A percentile compares a stretch with the other conserved stretches of the same genome.
Evolutionary conservation across 2,888 invertebrate species (phyloP).

Genomic region (Drosophila niveifrons): DNA sequence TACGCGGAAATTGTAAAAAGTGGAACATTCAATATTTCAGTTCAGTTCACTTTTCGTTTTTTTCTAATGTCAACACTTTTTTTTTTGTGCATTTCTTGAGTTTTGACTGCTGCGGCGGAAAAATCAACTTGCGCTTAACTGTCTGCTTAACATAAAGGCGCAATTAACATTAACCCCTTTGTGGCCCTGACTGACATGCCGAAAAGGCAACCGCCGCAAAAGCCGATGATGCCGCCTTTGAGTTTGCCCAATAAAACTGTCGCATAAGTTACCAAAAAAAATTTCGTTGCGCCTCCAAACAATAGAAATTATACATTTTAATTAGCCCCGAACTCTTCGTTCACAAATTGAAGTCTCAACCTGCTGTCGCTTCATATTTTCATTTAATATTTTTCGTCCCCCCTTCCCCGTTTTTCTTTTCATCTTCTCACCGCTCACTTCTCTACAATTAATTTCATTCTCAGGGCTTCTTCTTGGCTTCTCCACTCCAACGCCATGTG

Average conservation of each 20-base stretch:
- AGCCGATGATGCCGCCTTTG: slow-evolving; percentile 48
- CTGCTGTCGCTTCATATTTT: slow-evolving; percentile 43
- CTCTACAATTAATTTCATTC: slow-evolving; percentile 68
- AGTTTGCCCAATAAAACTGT: slow-evolving; percentile 73
- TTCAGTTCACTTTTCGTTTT: slow-evolving; percentile 7
- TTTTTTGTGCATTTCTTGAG: slow-evolving; percentile 1
- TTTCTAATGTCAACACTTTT: no score
- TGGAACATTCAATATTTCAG: background rate
- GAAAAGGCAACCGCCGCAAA: slow-evolving; percentile 48
- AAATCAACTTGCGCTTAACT: slow-evolving; percentile 56
- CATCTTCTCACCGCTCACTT: slow-evolving; percentile 43
- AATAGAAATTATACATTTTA: slow-evolving; percentile 69
- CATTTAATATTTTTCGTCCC: background rate
- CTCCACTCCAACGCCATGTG: slow-evolving; percentile 60
- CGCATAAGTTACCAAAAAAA: slow-evolving; percentile 69
- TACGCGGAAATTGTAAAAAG: slow-evolving; percentile 68
- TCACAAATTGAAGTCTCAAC: slow-evolving; percentile 60
- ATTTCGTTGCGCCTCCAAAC: slow-evolving; percentile 64
- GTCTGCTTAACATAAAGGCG: slow-evolving; percentile 70
- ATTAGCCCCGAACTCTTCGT: slow-evolving; percentile 39
- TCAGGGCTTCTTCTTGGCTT: slow-evolving; percentile 44
- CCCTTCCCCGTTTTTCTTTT: background rate
- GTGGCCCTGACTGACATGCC: slow-evolving; percentile 50
- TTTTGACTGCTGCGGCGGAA: slow-evolving; percentile 64
- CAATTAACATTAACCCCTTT: slow-evolving; percentile 79